Percentiles rank a stretch among this genome's conserved stretches.
Evolutionary conservation across 2,888 invertebrate genomes (phyloP).

Genomic region (Pammene fasciana): DNA sequence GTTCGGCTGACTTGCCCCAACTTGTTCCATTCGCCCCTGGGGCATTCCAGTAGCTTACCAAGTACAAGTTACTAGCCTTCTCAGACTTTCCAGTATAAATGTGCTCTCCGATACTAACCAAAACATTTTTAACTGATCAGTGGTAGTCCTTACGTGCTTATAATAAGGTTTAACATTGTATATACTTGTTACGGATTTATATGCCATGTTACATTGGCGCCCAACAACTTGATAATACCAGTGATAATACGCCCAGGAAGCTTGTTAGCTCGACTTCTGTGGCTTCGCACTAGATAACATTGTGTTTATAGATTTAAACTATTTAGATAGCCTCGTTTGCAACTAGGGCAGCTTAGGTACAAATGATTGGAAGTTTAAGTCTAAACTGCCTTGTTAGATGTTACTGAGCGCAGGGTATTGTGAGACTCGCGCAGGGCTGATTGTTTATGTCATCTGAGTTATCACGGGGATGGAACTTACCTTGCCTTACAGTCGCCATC

Average conservation of each 20-base stretch:
- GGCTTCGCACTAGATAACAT: slow-evolving; percentile 69
- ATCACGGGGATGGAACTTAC: too few relatives aligned
- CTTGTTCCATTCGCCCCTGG: slow-evolving; percentile 57
- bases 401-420: slow-evolving; percentile 1
- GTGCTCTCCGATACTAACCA: neutral
- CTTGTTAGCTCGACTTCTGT: slow-evolving; percentile 76
- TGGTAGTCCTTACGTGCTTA: too few relatives aligned
- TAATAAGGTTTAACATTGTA: too few relatives aligned
- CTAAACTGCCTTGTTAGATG: slow-evolving; percentile 28
- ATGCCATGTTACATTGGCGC: neutral
- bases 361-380: slow-evolving; percentile 37
- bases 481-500: too few relatives aligned
- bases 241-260: slow-evolving; percentile 51
- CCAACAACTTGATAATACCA: neutral
- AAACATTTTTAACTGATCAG: too few relatives aligned
- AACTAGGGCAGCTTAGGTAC: slow-evolving; percentile 39
- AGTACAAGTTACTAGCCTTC: neutral
- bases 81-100: neutral
- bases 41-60: neutral
- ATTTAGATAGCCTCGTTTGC: slow-evolving; percentile 46
- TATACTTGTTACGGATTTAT: neutral
- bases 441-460: neutral
- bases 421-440: neutral
- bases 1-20: slow-evolving; percentile 64
- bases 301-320: slow-evolving; percentile 71